Conservation (phyloP, 2,797 vertebrate genomes). For the Myotis daubentonii region DNA sequence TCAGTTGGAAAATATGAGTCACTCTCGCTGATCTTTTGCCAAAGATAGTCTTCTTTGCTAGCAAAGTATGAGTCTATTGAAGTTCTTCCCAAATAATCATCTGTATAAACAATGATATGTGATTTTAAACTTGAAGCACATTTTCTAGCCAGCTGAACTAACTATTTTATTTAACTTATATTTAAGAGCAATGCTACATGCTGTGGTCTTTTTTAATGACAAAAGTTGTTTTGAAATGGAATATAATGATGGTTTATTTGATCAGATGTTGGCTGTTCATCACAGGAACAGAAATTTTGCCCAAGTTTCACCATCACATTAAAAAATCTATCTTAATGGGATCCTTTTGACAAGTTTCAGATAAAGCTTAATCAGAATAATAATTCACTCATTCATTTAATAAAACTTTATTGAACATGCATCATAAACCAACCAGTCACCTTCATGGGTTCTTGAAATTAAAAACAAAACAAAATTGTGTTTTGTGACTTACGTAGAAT, state of each 20-base stretch:
- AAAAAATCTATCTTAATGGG: slow-evolving; percentile 63
- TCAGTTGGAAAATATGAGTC: slow-evolving; percentile 86
- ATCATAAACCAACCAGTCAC: neutral
- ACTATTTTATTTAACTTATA: slow-evolving; percentile 88
- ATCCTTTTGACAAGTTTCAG: slow-evolving; percentile 47
- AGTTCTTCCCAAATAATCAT: slow-evolving; percentile 92
- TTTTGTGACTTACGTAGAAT: neutral
- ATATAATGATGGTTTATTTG: slow-evolving; percentile 75
- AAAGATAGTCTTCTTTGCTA: slow-evolving; percentile 83
- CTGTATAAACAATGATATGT: slow-evolving; percentile 96
- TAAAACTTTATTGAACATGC: neutral
- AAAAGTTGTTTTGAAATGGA: slow-evolving; percentile 76
- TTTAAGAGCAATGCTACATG: slow-evolving; percentile 80
- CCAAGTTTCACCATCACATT: neutral
- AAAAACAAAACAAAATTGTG: neutral
- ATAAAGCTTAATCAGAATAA: neutral
- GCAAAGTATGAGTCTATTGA: slow-evolving; percentile 89
- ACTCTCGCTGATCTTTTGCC: slow-evolving; percentile 85
- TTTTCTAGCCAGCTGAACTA: slow-evolving; percentile 95
- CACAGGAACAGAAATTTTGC: slow-evolving; percentile 34
- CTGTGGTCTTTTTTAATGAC: slow-evolving; percentile 72
- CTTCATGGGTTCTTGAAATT: neutral
- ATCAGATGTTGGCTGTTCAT: slow-evolving; percentile 68
- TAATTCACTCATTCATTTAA: neutral
- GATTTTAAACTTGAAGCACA: slow-evolving; percentile 93